Evolutionary conservation across 2,888 invertebrate species (phyloP).

Genomic region (Lobophora halterata): DNA sequence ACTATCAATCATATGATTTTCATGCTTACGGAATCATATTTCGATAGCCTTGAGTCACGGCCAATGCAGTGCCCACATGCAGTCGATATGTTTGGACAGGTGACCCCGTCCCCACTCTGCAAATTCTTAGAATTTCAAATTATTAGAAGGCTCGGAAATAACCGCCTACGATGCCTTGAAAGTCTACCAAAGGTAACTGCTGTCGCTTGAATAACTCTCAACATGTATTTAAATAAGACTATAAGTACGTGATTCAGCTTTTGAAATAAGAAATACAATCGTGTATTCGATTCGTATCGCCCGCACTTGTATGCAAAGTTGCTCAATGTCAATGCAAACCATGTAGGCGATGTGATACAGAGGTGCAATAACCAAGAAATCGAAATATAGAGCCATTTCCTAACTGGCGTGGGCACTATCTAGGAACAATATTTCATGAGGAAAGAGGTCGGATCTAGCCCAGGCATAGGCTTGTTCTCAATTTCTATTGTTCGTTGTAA

Average conservation of each 20-base stretch:
- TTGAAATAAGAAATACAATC: slow-evolving; percentile 19
- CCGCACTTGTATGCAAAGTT: slow-evolving; percentile 21
- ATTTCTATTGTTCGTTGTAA: slow-evolving; percentile 17
- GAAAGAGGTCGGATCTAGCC: slow-evolving; percentile 7
- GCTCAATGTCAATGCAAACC: slow-evolving; percentile 22
- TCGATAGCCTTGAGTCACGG: slow-evolving; percentile 11
- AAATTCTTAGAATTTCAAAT: too few species aligned
- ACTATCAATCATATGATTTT: too few species aligned
- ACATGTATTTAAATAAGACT: slow-evolving; percentile 19
- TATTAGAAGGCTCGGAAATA: slow-evolving; percentile 29
- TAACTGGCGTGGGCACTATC: background rate
- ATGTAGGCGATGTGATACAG: slow-evolving; percentile 19
- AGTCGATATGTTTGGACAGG: slow-evolving; percentile 29
- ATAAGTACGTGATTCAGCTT: slow-evolving; percentile 24
- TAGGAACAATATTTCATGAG: slow-evolving; percentile 4
- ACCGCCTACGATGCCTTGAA: slow-evolving; percentile 29
- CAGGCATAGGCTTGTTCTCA: slow-evolving; percentile 8
- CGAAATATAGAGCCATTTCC: slow-evolving; percentile 2
- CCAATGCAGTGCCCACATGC: slow-evolving; percentile 17
- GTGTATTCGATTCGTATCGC: slow-evolving; percentile 20
- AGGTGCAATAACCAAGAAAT: slow-evolving; percentile 20
- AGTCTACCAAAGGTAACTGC: slow-evolving; percentile 30
- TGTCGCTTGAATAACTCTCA: slow-evolving; percentile 20
- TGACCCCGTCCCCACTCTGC: slow-evolving; percentile 34
- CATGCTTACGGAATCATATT: slow-evolving; percentile 19